Base-by-base conservation (phyloP, 2,113 vertebrate species). In the Ceyx cyanopectus region DNA sequence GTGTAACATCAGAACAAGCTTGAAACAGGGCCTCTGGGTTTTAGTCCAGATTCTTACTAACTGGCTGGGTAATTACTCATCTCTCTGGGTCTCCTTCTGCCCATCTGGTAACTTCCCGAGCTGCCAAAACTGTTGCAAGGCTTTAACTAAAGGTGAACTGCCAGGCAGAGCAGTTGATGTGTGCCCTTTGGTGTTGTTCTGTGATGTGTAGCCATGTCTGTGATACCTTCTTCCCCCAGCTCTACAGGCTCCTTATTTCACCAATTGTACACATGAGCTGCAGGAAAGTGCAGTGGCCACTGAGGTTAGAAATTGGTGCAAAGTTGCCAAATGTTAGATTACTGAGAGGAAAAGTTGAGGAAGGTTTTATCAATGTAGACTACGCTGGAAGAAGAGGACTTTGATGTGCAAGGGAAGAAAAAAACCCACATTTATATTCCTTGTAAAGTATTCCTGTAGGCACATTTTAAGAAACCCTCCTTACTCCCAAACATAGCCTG, bases 1-100 rank as follows among this genome's bases (percentile, higher is more conserved):
- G 37, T 82, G 81, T 93, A 93, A 89, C 87, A 30, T 92, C 62
- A 92, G 60, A 94, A 87, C 78, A 89, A 94, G 94, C 67, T 75
- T 92, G 95, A 93, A 95, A 96, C 77, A 65, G 80, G 57, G 83
- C 84, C 87, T 96, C 63, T 95, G 92, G 81, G 89, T 89, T 91
- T 95, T 95, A 91, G 80, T 96, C 91, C 95, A 94, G 92, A 57
- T 95, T 95, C 91, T 87, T 94, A 82, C 92, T 94, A 92, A 90
- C 91, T 91, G 91, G 75, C 89, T 96, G 75, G 80, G 94, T 96
- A 96, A 96, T 96, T 94, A 94, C 91, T 95, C 92, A 96, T 96
- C 94, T 95, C 91, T 93, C 95, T 96, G 87, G 60, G 94, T 95
- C 63, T 96, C 87, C 84, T 94, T 93, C 87, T 96, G 87, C 84